Evolutionary conservation across 2,113 vertebrate genomes (phyloP).

Genomic region (Podarcis cretensis): DNA sequence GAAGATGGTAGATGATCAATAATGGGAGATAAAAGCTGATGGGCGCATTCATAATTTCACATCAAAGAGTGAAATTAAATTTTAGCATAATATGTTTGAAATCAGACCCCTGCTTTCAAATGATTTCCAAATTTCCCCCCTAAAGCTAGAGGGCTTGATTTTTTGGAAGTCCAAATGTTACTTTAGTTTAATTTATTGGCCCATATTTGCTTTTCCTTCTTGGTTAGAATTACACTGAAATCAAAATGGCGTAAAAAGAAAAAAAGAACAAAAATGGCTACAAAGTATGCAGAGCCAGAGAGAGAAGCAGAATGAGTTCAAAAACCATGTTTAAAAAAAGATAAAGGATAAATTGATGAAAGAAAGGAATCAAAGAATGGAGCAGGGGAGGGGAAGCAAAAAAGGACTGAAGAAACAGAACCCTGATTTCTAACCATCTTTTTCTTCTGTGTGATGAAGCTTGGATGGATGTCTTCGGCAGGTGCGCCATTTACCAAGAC

Average conservation of each 20-base stretch:
- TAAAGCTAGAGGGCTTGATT: slow-evolving; percentile 32
- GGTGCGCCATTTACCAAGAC: slow-evolving; percentile 97
- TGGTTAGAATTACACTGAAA: slow-evolving; percentile 43
- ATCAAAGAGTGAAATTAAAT: slow-evolving; percentile 39
- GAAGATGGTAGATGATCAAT: slow-evolving; percentile 51
- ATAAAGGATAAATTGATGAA: slow-evolving; percentile 42
- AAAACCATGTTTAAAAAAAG: slow-evolving; percentile 40
- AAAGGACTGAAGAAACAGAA: slow-evolving; percentile 75
- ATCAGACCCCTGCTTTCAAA: slow-evolving; percentile 52
- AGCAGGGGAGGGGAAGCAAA: slow-evolving; percentile 35
- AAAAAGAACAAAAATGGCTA: slow-evolving; percentile 58
- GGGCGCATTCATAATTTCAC: slow-evolving; percentile 45
- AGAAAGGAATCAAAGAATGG: background rate
- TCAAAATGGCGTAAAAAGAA: slow-evolving; percentile 49
- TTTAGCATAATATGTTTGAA: slow-evolving; percentile 61
- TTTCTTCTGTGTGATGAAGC: slow-evolving; percentile 93
- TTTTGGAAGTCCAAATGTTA: slow-evolving; percentile 52
- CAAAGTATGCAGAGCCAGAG: slow-evolving; percentile 61
- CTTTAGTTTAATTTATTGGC: slow-evolving; percentile 45
- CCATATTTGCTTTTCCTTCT: slow-evolving; percentile 24
- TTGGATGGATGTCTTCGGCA: slow-evolving; percentile 91
- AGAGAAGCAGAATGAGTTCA: slow-evolving; percentile 41
- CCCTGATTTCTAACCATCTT: slow-evolving; percentile 88
- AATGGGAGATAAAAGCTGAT: slow-evolving; percentile 41
- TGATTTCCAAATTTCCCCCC: slow-evolving; percentile 40